A percentile compares a stretch with the other conserved stretches of the same genome.
phyloP scores from a whole-genome alignment of 2,888 invertebrate species.

The Nymphalis c-album region DNA sequence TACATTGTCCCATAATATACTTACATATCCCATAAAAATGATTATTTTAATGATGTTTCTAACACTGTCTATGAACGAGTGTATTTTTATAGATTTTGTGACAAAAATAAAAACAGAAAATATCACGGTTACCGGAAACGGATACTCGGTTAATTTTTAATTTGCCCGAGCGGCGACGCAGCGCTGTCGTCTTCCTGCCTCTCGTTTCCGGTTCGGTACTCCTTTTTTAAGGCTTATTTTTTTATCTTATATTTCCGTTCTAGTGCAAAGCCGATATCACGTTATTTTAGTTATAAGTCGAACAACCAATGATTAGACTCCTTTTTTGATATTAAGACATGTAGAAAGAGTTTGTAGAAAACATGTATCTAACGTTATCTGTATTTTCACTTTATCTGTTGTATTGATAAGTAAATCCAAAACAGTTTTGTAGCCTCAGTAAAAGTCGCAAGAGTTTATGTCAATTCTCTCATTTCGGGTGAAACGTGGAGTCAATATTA shows the following conservation, averaged over 20 bases:
- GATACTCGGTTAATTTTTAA: constrained; percentile 79
- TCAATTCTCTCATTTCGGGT: no score
- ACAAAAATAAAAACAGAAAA: constrained; percentile 50
- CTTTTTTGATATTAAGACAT: not conserved
- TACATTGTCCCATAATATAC: no score
- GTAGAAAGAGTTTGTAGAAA: no score
- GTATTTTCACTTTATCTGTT: no score
- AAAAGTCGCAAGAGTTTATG: no score
- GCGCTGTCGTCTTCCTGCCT: constrained; percentile 78
- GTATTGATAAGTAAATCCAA: no score
- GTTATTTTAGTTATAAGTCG: constrained; percentile 41
- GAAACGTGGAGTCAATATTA: no score
- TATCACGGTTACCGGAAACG: constrained; percentile 73
- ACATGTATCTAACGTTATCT: no score
- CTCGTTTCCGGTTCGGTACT: constrained; percentile 70
- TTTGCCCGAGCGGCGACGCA: constrained; percentile 67
- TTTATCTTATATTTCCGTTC: constrained; percentile 78
- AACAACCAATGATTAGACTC: constrained; percentile 12
- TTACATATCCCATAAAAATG: no score
- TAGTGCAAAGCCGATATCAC: constrained; percentile 59
- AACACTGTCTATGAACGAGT: not conserved
- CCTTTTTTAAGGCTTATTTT: constrained; percentile 66
- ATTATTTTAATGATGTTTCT: not conserved
- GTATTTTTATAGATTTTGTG: constrained; percentile 28
- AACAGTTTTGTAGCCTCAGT: no score